Evolutionary conservation across 1,140 invertebrate genomes (phyloP).

Genomic region (Leptopilina boulardi): DNA sequence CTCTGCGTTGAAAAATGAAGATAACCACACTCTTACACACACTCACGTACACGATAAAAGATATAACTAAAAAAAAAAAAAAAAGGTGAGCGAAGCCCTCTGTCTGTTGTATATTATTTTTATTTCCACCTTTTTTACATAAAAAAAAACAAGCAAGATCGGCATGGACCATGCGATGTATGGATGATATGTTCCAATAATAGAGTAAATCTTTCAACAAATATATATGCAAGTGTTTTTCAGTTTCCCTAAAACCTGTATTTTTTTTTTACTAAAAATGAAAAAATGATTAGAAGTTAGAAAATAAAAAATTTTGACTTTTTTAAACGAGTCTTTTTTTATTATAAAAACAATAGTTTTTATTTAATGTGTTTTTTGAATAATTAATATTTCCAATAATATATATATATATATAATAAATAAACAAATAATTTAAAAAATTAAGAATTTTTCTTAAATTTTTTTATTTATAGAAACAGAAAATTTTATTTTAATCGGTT

Average conservation of each 20-base stretch:
- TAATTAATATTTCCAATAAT: no score
- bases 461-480: no score
- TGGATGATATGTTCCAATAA: slow-evolving; percentile 74
- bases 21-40: slow-evolving; percentile 39
- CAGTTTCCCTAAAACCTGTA: slow-evolving; percentile 25
- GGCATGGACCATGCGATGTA: slow-evolving; percentile 73
- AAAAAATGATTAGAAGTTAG: no score
- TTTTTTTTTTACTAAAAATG: slow-evolving; percentile 1
- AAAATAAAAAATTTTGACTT: no score
- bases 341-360: no score
- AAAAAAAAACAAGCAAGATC: slow-evolving; percentile 72
- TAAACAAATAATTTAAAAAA: no score
- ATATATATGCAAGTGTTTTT: slow-evolving; percentile 52
- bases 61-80: slow-evolving; percentile 44
- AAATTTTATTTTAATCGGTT: no score
- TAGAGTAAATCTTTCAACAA: slow-evolving; percentile 74
- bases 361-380: no score
- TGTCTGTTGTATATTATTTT: slow-evolving; percentile 75
- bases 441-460: no score
- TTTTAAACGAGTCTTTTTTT: no score
- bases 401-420: no score
- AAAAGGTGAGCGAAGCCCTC: slow-evolving; percentile 62
- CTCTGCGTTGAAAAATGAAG: slow-evolving; percentile 34
- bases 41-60: slow-evolving; percentile 45
- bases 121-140: slow-evolving; percentile 75